Conservation (phyloP, 23 tunicate species). For the Halocynthia roretzi region DNA sequence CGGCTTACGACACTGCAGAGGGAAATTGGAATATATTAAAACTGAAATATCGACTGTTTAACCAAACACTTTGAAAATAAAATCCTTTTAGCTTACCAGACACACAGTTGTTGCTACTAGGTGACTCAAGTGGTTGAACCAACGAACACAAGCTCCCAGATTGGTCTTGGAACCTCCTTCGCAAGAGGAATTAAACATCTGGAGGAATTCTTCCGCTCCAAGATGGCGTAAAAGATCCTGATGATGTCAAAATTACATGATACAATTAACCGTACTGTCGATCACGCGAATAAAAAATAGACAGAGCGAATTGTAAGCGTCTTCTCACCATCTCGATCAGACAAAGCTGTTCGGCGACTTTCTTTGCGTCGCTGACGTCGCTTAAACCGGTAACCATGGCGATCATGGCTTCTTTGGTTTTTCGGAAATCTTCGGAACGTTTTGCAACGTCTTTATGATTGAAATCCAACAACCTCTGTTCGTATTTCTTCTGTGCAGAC, state of each 20-base stretch:
- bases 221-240: conserved; percentile 83
- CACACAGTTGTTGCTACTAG: conserved; percentile 73
- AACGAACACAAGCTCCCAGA: conserved; percentile 84
- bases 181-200: conserved; percentile 57
- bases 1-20: conserved; percentile 74
- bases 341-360: conserved; percentile 78
- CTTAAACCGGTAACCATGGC: conserved; percentile 32
- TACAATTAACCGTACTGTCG: not conserved
- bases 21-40: not conserved
- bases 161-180: conserved; percentile 52
- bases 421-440: conserved; percentile 33
- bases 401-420: conserved; percentile 53
- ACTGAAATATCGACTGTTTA: not conserved
- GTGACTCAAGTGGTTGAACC: conserved; percentile 85
- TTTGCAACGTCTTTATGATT: conserved; percentile 29
- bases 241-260: not conserved
- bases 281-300: not conserved
- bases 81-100: conserved; percentile 40
- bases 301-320: not conserved
- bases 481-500: conserved; percentile 58
- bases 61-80: not conserved
- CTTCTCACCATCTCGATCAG: conserved; percentile 79
- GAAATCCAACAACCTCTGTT: conserved; percentile 36
- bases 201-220: conserved; percentile 90
- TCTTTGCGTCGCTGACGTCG: conserved; percentile 73